A percentile compares a stretch with the other conserved stretches of the same genome.
These are phyloP conservation scores for Nebria salina DNA, from an alignment of 2,888 invertebrate species.

Conservation along the genomic window DNA sequence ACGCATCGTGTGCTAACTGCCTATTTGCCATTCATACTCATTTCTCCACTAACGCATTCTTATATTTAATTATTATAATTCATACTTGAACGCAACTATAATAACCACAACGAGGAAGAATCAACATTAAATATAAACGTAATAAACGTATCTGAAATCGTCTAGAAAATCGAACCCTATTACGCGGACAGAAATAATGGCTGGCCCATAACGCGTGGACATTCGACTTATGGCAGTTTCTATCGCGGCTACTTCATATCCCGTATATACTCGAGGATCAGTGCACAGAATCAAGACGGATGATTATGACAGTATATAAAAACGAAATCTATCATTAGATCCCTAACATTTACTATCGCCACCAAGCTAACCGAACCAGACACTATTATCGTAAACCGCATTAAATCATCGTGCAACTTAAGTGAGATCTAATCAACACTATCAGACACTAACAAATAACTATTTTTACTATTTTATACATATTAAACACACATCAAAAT, in stretches of 20 bases:
- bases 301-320: slow-evolving; percentile 51
- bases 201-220: neutral
- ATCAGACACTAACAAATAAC: too few species aligned
- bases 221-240: slow-evolving; percentile 6
- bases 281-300: slow-evolving; percentile 49
- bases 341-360: neutral
- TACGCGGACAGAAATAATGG: neutral
- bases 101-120: too few species aligned
- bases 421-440: too few species aligned
- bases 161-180: neutral
- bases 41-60: neutral
- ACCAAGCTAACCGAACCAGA: too few species aligned
- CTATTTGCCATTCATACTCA: neutral
- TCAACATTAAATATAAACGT: too few species aligned
- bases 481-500: too few species aligned
- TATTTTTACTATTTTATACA: too few species aligned
- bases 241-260: slow-evolving; percentile 32
- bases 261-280: slow-evolving; percentile 28
- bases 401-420: too few species aligned
- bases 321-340: slow-evolving; percentile 51
- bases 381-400: too few species aligned
- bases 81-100: neutral
- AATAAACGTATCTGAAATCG: neutral
- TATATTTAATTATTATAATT: neutral
- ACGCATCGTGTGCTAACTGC: neutral